Percentiles rank a stretch among this genome's conserved stretches.
Evolutionary conservation across 2,113 vertebrate species (phyloP).

Genomic region (Pandion haliaetus): DNA sequence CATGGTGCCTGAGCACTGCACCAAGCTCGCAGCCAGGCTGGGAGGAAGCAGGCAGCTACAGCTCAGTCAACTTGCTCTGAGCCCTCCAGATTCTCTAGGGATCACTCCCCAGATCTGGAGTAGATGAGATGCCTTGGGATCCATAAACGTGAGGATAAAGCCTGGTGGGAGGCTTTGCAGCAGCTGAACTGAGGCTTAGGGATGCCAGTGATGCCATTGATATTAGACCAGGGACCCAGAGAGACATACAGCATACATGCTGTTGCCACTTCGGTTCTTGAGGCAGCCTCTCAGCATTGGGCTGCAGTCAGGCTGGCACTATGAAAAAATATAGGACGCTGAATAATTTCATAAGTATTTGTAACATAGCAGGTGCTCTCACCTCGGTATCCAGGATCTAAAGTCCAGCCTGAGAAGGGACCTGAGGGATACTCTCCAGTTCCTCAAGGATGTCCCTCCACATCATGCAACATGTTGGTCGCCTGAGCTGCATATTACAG

Average conservation of each 20-base stretch:
- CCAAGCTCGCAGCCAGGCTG: neutral
- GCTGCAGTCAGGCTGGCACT: neutral
- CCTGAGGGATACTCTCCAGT: neutral
- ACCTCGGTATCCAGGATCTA: neutral
- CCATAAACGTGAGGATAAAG: neutral
- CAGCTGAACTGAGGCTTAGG: neutral
- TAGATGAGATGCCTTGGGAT: neutral
- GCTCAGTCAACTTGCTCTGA: neutral
- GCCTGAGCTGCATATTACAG: fast-evolving
- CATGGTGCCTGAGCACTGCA: fast-evolving
- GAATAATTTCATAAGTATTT: neutral
- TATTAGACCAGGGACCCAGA: neutral
- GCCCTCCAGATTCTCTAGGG: neutral
- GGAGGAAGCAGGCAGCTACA: neutral
- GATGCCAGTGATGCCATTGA: neutral
- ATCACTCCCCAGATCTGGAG: neutral
- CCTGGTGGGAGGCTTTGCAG: neutral
- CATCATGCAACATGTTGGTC: fast-evolving
- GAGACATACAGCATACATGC: fast-evolving
- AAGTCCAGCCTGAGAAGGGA: neutral
- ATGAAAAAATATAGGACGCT: neutral
- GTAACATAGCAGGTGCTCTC: neutral
- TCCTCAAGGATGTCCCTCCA: neutral
- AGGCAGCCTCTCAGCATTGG: neutral
- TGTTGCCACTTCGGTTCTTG: neutral